phyloP scores from a whole-genome alignment of 2,888 invertebrate genomes.

The Pherbina coryleti region DNA sequence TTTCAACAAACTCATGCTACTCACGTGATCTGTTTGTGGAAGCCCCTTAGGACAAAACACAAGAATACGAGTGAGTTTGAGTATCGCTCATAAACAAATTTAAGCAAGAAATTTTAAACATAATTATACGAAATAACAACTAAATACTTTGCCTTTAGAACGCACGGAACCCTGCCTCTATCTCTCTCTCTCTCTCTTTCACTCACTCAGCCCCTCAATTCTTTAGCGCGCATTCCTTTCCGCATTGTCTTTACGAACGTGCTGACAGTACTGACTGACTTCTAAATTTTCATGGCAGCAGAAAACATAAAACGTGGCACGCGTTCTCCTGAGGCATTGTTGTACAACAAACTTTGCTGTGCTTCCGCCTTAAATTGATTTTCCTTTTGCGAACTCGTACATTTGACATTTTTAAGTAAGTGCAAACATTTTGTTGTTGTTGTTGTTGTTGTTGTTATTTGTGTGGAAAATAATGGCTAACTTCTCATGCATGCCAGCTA shows the following conservation, averaged over 20 bases:
- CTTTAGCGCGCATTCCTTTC: too few relatives aligned
- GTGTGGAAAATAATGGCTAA: too few relatives aligned
- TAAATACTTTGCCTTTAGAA: background rate
- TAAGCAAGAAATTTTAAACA: constrained; percentile 21
- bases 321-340: background rate
- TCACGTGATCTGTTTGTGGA: background rate
- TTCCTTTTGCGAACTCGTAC: background rate
- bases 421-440: background rate
- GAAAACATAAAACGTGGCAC: background rate
- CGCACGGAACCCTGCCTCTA: background rate
- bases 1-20: background rate
- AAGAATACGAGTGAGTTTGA: background rate
- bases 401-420: too few relatives aligned
- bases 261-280: background rate
- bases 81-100: constrained; percentile 4
- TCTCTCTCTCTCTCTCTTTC: too few relatives aligned
- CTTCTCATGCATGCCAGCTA: too few relatives aligned
- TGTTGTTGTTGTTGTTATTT: background rate
- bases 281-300: background rate
- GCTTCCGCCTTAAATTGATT: constrained; percentile 3
- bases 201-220: too few relatives aligned
- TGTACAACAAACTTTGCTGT: too few relatives aligned
- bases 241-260: background rate
- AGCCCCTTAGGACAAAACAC: background rate
- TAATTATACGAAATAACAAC: constrained; percentile 25